Base-by-base conservation (phyloP, 2,888 invertebrate genomes). In the Rambutsinella grinnellia region DNA sequence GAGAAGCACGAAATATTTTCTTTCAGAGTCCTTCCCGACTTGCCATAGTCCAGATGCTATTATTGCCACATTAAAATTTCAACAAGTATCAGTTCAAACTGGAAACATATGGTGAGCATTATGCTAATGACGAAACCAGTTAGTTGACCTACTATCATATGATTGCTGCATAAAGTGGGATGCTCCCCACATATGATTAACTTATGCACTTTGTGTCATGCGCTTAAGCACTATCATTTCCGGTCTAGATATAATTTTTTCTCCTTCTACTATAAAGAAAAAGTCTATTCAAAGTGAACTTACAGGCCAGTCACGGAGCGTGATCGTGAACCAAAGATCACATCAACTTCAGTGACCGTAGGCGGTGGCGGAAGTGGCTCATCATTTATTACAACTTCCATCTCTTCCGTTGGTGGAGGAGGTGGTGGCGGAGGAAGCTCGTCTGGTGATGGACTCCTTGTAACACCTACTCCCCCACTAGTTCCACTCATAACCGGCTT, bases 351-450 rank as follows among this genome's bases (percentile, higher is more conserved):
- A 49, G 61, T 81, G 8, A 81, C 79, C 15, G 80, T 78, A 57
- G 91, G 91, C 2, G 91, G 91, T 2, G 91, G 91, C 10, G 91
- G 91, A 69, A 91, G 86, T 6, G 91, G 91, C 82, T 91, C 91
- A 83, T 91, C 91, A 82, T 88, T 88, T 76, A 89, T 86, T 19
- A 90, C 89, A 82, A 91, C 91, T 76, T 89, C 89, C 82, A 90
- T 90, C 6, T 89, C 89, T 81, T 90, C 81, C 0, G 89, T 89
- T 0, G 91, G 90, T 3, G 91, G 90, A 1, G 91, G 90, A 0
- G 91, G 90, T 1, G 90, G 90, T 76, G 90, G 85, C 84, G 60
- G 67, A 46, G 72, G 78, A 17, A 74, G 66, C 27, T 77, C 76
- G 21, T 90, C 90, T 0, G 91, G 90, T 84, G 90, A 90, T 15